Base-by-base conservation (phyloP, 2,888 invertebrate species). In the Zelleria hepariella region DNA sequence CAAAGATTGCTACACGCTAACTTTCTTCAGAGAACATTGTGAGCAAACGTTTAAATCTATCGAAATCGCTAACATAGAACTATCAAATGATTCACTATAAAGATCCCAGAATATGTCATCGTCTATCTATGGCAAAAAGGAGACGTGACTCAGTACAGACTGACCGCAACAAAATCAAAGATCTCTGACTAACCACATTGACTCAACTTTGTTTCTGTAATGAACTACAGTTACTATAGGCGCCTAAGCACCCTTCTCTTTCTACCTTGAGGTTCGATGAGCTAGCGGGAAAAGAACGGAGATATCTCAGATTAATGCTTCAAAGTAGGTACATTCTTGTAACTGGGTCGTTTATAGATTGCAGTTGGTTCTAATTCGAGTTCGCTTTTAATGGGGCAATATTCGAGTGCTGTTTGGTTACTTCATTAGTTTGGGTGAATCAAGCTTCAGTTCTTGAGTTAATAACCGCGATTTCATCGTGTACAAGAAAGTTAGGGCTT, bases 311-410 rank as follows among this genome's bases (percentile, higher is more conserved):
- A 51, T 20, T 51, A 23, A 55, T 59, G 58, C 60, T 56, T 60
- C 48, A 55, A 60, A 62, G 66, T 67, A 42, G 15, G 15, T 42
- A 15, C 61, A 59, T 58, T 56, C 56, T 61, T 62, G 58, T 63
- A 65, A 68, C 61, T 71, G 64, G 71, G 72, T 67, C 72, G 64
- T 42, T 42, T 15, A 42, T 42, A 42, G 56, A 73, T 67, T 67
- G 68, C 67, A 65, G 54, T 61, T 63, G 63, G 64, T 64, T 73
- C 72, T 74, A 72, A 74, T 72, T 75, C 69, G 62, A 65, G 68
- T 65, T 63, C 15, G 32, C 32, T 42, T 42, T 42, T 42, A 42
- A 42, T 42, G 15, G 32, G 10, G 15, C 32, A 42, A 3, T 10
- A 15, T 42, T 15, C 10, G 10, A 15, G 15, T 2, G 10, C 2